Conservation (phyloP, 2,888 invertebrate species). For the Ochropacha duplaris region DNA sequence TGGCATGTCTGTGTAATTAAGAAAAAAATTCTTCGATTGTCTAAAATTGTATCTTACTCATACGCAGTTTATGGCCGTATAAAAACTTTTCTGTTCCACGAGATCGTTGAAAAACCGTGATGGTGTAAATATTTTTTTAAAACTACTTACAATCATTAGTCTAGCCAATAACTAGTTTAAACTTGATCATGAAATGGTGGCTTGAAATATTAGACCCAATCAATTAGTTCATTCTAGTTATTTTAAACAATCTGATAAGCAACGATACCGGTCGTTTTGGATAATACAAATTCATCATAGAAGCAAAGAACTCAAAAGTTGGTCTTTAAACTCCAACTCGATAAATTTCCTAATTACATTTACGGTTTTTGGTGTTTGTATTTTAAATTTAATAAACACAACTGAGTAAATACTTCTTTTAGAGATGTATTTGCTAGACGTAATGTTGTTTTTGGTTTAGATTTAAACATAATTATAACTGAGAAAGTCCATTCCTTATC, state of each 20-base stretch:
- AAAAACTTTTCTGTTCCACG: background rate
- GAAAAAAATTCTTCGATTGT: no score
- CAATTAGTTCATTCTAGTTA: conserved; percentile 15
- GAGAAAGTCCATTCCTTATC: no score
- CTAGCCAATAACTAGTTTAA: no score
- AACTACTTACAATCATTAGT: background rate
- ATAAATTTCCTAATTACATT: no score
- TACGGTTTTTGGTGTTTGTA: no score
- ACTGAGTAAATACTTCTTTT: no score
- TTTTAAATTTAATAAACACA: no score
- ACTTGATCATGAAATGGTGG: conserved; percentile 17
- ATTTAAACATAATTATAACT: no score
- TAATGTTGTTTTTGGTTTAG: no score
- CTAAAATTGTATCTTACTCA: background rate
- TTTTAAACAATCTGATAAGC: conserved; percentile 4
- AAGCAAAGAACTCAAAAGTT: background rate
- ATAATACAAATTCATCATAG: background rate
- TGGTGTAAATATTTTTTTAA: no score
- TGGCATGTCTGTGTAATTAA: no score
- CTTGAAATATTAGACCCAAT: conserved; percentile 10
- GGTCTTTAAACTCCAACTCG: background rate
- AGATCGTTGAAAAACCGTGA: background rate
- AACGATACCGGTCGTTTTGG: background rate
- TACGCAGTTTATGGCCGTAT: background rate
- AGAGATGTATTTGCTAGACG: no score